These are phyloP conservation scores for Onchidella celtica DNA, from an alignment of 2,888 invertebrate genomes.

Conservation along the genomic window DNA sequence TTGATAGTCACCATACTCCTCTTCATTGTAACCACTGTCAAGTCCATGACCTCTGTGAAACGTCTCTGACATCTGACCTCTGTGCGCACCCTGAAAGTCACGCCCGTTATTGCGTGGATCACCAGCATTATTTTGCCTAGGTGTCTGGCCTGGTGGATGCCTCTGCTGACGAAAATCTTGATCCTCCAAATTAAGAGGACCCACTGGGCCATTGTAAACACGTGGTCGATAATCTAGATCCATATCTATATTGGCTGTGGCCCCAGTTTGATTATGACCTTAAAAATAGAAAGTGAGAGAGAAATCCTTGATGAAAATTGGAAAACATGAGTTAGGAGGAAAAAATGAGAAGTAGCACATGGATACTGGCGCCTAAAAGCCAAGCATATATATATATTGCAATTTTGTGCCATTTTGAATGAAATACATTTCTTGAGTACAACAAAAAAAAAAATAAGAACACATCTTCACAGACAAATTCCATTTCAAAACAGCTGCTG, in stretches of 20 bases:
- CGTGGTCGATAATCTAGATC: conserved; percentile 46
- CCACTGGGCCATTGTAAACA: conserved; percentile 30
- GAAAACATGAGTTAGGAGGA: too few relatives aligned
- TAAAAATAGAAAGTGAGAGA: neutral
- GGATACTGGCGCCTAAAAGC: too few relatives aligned
- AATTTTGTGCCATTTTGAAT: too few relatives aligned
- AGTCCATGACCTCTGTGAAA: neutral
- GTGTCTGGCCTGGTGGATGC: neutral
- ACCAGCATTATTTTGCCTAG: neutral
- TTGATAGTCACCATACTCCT: conserved; percentile 36
- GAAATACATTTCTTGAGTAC: too few relatives aligned
- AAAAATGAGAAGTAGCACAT: too few relatives aligned
- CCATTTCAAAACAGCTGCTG: too few relatives aligned
- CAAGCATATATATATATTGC: too few relatives aligned
- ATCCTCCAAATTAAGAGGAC: conserved; percentile 35
- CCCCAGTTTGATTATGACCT: conserved; percentile 30
- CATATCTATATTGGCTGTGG: conserved; percentile 2
- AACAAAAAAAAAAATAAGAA: too few relatives aligned
- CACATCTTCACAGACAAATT: too few relatives aligned
- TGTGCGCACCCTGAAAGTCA: conserved; percentile 27
- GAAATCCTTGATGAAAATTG: too few relatives aligned
- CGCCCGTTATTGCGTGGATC: conserved; percentile 31
- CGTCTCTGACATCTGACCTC: neutral
- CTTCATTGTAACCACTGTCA: neutral
- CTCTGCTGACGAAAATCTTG: conserved; percentile 48